Conservation (phyloP, 2,113 vertebrate genomes). For the human region GRCh38 chr20:16672001-16672500, state of each 20-base stretch:
- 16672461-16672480: background rate
- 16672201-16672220: background rate
- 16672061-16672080: background rate
- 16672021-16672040: conserved; percentile 47
- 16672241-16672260: background rate
- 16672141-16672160: background rate
- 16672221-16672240: background rate
- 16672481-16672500: background rate
- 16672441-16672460: background rate
- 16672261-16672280: background rate
- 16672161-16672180: background rate
- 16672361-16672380: background rate
- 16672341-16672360: background rate
- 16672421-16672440: background rate
- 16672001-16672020: conserved; percentile 63
- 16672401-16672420: background rate
- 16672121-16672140: conserved; percentile 6
- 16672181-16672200: background rate
- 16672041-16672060: conserved; percentile 63
- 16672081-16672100: conserved; percentile 32
- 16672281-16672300: background rate
- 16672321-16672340: background rate
- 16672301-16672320: background rate
- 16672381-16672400: background rate
- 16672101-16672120: conserved; percentile 16